Conservation (phyloP, 2,113 vertebrate genomes). For the Silurus glanis region DNA sequence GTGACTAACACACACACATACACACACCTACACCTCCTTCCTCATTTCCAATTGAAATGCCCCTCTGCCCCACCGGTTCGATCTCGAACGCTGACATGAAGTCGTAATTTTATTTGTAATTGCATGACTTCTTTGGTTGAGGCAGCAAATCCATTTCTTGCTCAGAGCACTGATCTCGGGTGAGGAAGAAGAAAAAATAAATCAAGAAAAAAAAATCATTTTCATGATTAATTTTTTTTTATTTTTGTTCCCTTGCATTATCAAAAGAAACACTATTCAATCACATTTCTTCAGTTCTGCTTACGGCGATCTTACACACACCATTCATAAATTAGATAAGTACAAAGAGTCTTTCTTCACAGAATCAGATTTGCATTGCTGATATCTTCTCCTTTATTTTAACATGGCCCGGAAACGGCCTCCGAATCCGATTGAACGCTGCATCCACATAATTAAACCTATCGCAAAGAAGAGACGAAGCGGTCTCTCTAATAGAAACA, state of each 20-base stretch:
- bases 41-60: conserved; percentile 6
- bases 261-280: conserved; percentile 53
- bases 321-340: conserved; percentile 52
- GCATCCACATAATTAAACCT: conserved; percentile 64
- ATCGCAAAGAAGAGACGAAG: conserved; percentile 28
- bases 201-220: conserved; percentile 39
- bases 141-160: conserved; percentile 52
- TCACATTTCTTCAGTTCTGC: conserved; percentile 34
- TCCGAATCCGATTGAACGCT: conserved; percentile 53
- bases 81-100: conserved; percentile 21
- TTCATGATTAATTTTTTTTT: conserved; percentile 59
- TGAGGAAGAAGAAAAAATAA: not conserved
- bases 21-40: not conserved
- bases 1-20: not conserved
- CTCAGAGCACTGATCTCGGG: not conserved
- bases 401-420: conserved; percentile 56
- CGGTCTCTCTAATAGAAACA: conserved; percentile 14
- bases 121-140: conserved; percentile 48
- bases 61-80: conserved; percentile 25
- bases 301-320: conserved; percentile 36
- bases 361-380: conserved; percentile 54
- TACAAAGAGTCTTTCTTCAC: conserved; percentile 59
- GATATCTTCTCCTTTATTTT: conserved; percentile 58
- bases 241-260: conserved; percentile 34
- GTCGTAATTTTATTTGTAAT: conserved; percentile 61